Base-by-base conservation (phyloP, 1,140 invertebrate species). In the Pachyrhynchus sulphureomaculatus region DNA sequence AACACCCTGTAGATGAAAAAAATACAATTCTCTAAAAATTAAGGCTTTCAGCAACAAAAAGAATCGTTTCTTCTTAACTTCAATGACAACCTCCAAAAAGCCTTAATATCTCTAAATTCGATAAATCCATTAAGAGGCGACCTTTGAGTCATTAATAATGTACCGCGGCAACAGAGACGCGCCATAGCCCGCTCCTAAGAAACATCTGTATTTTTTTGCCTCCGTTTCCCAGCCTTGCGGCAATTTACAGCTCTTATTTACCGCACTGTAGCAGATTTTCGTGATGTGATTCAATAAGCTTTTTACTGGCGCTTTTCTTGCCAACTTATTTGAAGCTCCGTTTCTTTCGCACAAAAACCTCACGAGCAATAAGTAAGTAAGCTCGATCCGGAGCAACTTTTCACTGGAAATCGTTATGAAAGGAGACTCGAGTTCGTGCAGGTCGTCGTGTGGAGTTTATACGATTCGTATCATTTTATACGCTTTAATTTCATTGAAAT, bases 241-340 rank as follows among this genome's bases (percentile, higher is more conserved):
- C 58, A 66, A 66, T 66, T 66, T 55, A 55, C 42, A 60, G 54
- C 65, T 60, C 55, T 63, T 67, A 66, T 66, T 68, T 66, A 67
- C 69, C 65, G 52, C 68, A 67, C 66, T 63, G 68, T 62, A 59
- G 52, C 60, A 55, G 60, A 62, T 62, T 67, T 67, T 53, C 62
- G 60, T 70, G 72, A 72, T 72, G 72, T 73, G 72, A 73, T 73
- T 73, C 67, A 68, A 70, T 73, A 70, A 73, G 70, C 68, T 73
- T 73, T 73, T 73, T 72, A 67, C 56, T 55, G 61, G 59, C 64
- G 63, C 61, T 62, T 60, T 64, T 41, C 59, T 62, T 69, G 56
- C 59, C 63, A 68, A 70, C 58, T 65, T 62, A 60, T 61, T 65
- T 59, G 54, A 54, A 51, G 63, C 44, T 37, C 13, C 49, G 36